Evolutionary conservation across 2,113 vertebrate genomes (phyloP).

Genomic region (Fukomys damarensis): DNA sequence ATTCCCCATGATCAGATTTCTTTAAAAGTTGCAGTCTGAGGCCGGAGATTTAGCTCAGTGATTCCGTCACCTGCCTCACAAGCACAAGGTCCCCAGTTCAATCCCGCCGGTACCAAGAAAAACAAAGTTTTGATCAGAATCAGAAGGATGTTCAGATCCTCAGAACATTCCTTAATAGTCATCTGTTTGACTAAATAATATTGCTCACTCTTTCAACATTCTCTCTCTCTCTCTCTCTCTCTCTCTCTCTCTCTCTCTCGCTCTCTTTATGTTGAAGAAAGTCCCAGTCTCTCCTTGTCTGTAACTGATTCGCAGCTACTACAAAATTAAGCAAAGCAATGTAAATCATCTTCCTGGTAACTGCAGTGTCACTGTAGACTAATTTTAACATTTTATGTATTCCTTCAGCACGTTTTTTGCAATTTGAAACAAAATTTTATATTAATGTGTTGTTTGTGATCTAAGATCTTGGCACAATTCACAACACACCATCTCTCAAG

Average conservation of each 20-base stretch:
- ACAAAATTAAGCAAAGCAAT: background rate
- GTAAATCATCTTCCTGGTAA: background rate
- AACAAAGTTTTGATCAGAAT: too few species aligned
- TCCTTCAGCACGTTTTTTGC: too few species aligned
- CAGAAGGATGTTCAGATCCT: background rate
- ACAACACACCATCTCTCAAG: background rate
- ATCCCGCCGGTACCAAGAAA: too few species aligned
- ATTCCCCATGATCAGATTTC: background rate
- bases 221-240: background rate
- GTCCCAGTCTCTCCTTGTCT: background rate
- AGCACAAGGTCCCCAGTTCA: too few species aligned
- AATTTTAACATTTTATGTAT: background rate
- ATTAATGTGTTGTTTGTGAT: background rate
- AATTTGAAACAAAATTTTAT: background rate
- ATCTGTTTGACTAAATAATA: background rate
- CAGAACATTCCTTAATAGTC: background rate
- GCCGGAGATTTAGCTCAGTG: too few species aligned
- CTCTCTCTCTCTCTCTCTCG: too few species aligned
- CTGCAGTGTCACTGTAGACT: background rate
- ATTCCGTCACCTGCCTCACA: too few species aligned
- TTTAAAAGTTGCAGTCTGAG: background rate
- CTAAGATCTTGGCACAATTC: background rate
- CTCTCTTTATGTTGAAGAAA: background rate
- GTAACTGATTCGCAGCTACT: background rate
- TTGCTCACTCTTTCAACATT: background rate